Conservation (phyloP, 2,888 invertebrate genomes). For the Cremastinae sp. region DNA sequence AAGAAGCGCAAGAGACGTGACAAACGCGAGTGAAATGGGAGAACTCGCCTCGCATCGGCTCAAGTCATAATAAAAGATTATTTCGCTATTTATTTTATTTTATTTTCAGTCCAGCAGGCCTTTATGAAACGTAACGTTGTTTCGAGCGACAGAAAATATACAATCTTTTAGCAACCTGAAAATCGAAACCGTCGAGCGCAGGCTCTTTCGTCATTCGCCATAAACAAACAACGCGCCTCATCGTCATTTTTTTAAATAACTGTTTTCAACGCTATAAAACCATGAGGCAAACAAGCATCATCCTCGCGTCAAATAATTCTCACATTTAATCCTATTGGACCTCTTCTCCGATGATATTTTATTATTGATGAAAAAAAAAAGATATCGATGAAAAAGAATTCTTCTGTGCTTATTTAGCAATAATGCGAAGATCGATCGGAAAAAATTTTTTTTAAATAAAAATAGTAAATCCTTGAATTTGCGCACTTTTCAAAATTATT, state of each 20-base stretch:
- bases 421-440: too few species aligned
- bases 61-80: not conserved
- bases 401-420: too few species aligned
- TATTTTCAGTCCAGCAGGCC: not conserved
- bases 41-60: not conserved
- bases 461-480: not conserved
- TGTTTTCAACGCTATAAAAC: too few species aligned
- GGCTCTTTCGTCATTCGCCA: not conserved
- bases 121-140: slow-evolving; percentile 27
- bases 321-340: too few species aligned
- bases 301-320: too few species aligned
- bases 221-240: not conserved
- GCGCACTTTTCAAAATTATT: not conserved
- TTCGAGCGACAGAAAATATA: slow-evolving; percentile 5
- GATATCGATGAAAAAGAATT: too few species aligned
- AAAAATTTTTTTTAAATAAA: too few species aligned
- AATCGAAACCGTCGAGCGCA: not conserved
- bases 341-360: too few species aligned
- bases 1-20: not conserved
- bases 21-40: not conserved
- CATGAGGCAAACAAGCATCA: too few species aligned
- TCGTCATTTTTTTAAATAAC: too few species aligned
- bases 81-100: slow-evolving; percentile 13
- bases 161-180: not conserved
- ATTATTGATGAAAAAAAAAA: too few species aligned